Evolutionary conservation across 2,113 vertebrate genomes (phyloP).

Genomic region (Nestor notabilis): DNA sequence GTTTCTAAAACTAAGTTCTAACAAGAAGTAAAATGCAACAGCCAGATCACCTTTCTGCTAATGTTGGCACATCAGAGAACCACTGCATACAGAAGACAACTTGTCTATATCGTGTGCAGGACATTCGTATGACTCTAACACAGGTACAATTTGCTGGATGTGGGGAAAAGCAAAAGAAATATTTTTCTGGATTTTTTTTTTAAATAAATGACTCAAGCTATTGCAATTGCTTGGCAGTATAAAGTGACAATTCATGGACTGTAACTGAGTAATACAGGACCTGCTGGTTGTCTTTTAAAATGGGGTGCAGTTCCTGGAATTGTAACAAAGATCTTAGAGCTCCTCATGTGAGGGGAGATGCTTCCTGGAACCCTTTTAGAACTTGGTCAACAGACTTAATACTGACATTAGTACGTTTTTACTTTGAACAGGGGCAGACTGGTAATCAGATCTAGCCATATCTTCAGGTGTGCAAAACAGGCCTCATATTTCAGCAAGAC

Average conservation of each 20-base stretch:
- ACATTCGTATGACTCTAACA: neutral
- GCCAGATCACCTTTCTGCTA: neutral
- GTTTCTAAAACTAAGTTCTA: neutral
- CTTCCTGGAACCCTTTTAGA: neutral
- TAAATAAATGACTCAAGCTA: neutral
- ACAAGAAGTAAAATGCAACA: neutral
- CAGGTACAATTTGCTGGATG: neutral
- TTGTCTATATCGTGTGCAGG: neutral
- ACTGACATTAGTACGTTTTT: neutral
- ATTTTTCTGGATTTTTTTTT: neutral
- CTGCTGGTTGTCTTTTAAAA: neutral
- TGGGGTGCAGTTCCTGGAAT: neutral
- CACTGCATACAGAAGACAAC: neutral
- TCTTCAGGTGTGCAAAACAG: neutral
- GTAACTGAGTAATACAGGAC: neutral
- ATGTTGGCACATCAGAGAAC: neutral
- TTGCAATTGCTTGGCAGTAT: neutral
- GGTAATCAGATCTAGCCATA: neutral
- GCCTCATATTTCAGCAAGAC: neutral
- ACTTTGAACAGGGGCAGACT: neutral
- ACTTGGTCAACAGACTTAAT: neutral
- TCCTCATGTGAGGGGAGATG: neutral
- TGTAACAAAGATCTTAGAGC: neutral
- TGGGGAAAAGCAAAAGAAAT: neutral
- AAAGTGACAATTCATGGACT: neutral